Evolutionary conservation across 92 coral and sea anemone species (phyloP), one percentile per base, ranked within the genome.

Genomic region (Epizoanthus ramosus): DNA sequence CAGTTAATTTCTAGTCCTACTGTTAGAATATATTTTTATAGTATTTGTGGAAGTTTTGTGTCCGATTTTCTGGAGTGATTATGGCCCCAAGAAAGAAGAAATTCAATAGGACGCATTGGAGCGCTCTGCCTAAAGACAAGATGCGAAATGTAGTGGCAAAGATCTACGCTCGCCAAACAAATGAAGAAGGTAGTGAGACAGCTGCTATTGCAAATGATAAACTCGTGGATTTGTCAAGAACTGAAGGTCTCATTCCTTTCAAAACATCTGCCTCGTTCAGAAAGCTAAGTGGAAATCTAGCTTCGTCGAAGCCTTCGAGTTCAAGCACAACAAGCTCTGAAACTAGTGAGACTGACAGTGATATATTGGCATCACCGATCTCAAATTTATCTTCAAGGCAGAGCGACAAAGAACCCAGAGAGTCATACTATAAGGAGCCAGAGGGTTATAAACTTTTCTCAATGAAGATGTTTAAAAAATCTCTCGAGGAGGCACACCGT

Each of bases 131-230:
- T 0, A 1, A 61, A 18, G 66, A 18, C 13, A 3, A 61, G 66
- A 61, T 19, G 66, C 25, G 66, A 18, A 17, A 61, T 19, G 66
- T 61, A 24, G 25, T 61, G 25, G 66, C 24, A 19, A 61, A 61
- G 66, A 61, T 61, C 25, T 31, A 61, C 66, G 10, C 66, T 61
- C 66, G 3, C 66, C 66, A 58, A 22, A 58, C 63, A 58, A 58
- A 58, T 58, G 63, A 58, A 58, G 63, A 17, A 17, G 63, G 63
- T 58, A 6, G 23, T 47, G 53, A 47, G 12, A 4, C 53, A 47
- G 12, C 53, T 47, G 53, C 53, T 47, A 47, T 6, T 47, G 13
- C 53, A 47, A 47, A 47, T 47, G 53, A 47, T 47, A 47, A 47
- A 3, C 53, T 4, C 14, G 0, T 47, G 53, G 53, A 47, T 47